Percentiles rank a stretch among this genome's conserved stretches.
Conservation (phyloP, 2,113 vertebrate species). For the Macaca fascicularis region T2T-MFA8v1.1 NC_088392.1:42705001-42705500, state of each 20-base stretch:
- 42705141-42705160: not conserved
- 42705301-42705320: not conserved
- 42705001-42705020: not conserved
- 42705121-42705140: not conserved
- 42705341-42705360: conserved; percentile 17
- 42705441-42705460: not conserved
- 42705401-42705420: not conserved
- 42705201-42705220: not conserved
- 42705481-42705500: not conserved
- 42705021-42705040: not conserved
- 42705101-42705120: not conserved
- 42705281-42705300: conserved; percentile 1
- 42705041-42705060: not conserved
- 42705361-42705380: not conserved
- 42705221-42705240: not conserved
- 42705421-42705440: conserved; percentile 8
- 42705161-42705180: not conserved
- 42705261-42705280: not conserved
- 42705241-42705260: not conserved
- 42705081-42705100: not conserved
- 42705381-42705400: not conserved
- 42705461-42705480: not conserved
- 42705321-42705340: conserved; percentile 43
- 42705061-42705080: not conserved
- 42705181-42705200: not conserved